Base-by-base conservation (phyloP, 2,888 invertebrate species). In the Cerceris ruficornis region DNA sequence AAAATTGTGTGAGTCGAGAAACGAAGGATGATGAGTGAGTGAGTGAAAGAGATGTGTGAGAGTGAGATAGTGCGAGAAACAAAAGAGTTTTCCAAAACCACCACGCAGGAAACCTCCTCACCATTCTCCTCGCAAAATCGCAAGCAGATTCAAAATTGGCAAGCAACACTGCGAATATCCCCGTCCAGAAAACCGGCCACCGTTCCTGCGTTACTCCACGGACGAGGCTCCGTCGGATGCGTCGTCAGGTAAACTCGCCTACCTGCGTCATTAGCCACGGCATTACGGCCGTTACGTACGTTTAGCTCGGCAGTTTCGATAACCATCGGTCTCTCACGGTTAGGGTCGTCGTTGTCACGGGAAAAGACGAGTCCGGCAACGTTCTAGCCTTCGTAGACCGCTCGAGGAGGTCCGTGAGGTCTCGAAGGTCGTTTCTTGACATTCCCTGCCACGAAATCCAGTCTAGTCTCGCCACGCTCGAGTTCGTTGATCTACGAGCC, bases 341-440 rank as follows among this genome's bases (percentile, higher is more conserved):
- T 66, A 64, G 69, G 46, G 71, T 70, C 66, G 50, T 11, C 71
- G 55, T 55, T 73, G 72, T 75, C 75, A 55, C 75, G 80, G 61
- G 69, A 75, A 72, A 74, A 64, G 71, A 73, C 55, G 68, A 75
- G 65, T 66, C 61, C 57, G 15, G 39, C 54, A 61, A n/a, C 39
- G 60, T 49, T 67, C 66, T 60, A 61, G 59, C 43, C 46, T 39
- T 50, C 39, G 61, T 28, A 73, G 74, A 69, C 62, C 42, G 42
- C 61, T 67, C 28, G 28, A 28, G 8, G 54, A 50, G 41, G 75
- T 54, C 73, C 74, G 73, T 69, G 71, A 69, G 80, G 75, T 82
- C 75, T 77, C 83, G 85, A 88, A 88, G 87, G 88, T 84, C 89
- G 84, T 88, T 86, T 72, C 82, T 84, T 84, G 86, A 86, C 85